Percentiles rank a stretch among this genome's conserved stretches.
These are phyloP conservation scores for Margaritifera margaritifera DNA, from an alignment of 2,888 invertebrate species.

Conservation along the genomic window DNA sequence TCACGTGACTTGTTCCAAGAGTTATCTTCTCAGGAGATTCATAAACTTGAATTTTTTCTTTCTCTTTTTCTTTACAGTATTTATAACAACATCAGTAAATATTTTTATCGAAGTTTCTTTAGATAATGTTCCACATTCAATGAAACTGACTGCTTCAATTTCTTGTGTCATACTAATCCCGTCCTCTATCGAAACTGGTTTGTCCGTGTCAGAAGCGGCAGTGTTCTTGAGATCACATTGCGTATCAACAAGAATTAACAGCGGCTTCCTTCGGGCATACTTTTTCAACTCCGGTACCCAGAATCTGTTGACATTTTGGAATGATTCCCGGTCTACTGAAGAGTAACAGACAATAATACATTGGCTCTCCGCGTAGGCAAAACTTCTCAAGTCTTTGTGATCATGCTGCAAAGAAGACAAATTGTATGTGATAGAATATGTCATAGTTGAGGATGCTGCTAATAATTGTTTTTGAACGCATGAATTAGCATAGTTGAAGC, in stretches of 20 bases:
- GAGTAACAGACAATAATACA: slow-evolving; percentile 50
- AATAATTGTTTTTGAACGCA: too few relatives aligned
- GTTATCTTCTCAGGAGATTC: neutral
- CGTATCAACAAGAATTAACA: slow-evolving; percentile 46
- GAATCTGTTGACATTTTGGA: slow-evolving; percentile 37
- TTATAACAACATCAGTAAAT: slow-evolving; percentile 41
- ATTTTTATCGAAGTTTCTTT: slow-evolving; percentile 36
- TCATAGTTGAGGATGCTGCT: too few relatives aligned
- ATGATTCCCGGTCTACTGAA: slow-evolving; percentile 45
- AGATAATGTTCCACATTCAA: slow-evolving; percentile 41
- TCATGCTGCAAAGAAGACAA: slow-evolving; percentile 34
- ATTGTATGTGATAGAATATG: too few relatives aligned
- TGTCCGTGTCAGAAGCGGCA: slow-evolving; percentile 1
- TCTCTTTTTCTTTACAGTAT: slow-evolving; percentile 34
- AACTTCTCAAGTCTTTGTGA: slow-evolving; percentile 42
- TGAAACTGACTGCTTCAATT: slow-evolving; percentile 38
- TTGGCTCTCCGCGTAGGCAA: slow-evolving; percentile 50
- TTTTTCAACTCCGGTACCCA: slow-evolving; percentile 50
- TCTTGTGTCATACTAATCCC: slow-evolving; percentile 37
- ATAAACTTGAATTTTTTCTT: slow-evolving; percentile 14
- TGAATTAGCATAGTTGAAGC: too few relatives aligned
- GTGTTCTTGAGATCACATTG: slow-evolving; percentile 39
- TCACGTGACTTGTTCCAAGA: too few relatives aligned
- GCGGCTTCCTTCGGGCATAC: slow-evolving; percentile 37
- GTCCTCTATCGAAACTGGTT: slow-evolving; percentile 32